Conservation (phyloP, 2,797 vertebrate species). For the Phyllotis vaccarum region DNA sequence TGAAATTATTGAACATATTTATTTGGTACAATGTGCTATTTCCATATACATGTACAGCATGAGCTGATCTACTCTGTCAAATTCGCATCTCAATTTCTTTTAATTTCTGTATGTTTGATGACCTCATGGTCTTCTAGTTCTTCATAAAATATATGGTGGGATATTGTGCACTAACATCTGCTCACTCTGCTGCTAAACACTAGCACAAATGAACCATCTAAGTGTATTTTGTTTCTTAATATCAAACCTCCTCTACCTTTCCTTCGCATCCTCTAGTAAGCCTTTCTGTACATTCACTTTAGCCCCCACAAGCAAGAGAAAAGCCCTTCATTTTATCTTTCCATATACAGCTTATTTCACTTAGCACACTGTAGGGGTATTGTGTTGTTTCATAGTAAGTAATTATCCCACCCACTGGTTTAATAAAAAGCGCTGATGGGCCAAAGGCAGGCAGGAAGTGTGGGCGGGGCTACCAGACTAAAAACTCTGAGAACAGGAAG, state of each 20-base stretch:
- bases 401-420: no score
- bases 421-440: no score
- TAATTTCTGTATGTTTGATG: background rate
- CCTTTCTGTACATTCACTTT: background rate
- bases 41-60: background rate
- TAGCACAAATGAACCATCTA: background rate
- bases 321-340: background rate
- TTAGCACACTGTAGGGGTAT: no score
- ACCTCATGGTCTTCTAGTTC: background rate
- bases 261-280: no score
- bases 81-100: background rate
- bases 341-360: background rate
- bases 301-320: background rate
- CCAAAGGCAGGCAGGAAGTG: no score
- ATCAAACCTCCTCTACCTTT: background rate
- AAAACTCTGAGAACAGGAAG: no score
- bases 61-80: background rate
- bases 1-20: background rate
- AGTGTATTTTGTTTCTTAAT: background rate
- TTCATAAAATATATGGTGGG: background rate
- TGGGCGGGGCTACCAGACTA: no score
- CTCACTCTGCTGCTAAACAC: background rate
- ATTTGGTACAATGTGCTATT: background rate
- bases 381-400: no score
- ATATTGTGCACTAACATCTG: no score